These are phyloP conservation scores for Oasisia sp. DNA, from an alignment of 2,888 invertebrate species.

Conservation along the genomic window DNA sequence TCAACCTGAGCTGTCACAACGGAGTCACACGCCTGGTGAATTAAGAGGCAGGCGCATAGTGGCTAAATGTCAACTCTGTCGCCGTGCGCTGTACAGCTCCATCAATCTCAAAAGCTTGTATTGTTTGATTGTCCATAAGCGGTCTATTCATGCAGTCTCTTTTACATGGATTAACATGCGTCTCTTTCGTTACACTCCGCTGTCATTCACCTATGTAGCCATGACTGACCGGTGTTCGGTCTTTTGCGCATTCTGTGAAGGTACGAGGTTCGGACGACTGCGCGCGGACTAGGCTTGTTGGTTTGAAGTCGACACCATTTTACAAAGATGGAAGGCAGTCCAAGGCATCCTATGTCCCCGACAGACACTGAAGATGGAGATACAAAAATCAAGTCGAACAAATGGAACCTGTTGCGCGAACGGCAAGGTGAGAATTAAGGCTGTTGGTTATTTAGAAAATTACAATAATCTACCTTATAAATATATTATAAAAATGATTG, in stretches of 20 bases:
- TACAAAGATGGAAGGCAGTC: not conserved
- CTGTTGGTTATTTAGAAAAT: not conserved
- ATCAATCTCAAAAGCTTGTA: not conserved
- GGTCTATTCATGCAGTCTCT: conserved; percentile 3
- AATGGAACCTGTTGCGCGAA: not conserved
- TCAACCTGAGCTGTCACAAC: not conserved
- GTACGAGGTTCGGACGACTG: not conserved
- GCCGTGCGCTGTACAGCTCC: not conserved
- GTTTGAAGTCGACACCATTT: not conserved
- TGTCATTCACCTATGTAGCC: not conserved
- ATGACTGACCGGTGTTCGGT: not conserved
- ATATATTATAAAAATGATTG: not conserved
- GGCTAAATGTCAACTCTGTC: not conserved
- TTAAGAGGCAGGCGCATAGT: not conserved
- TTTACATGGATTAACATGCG: not conserved
- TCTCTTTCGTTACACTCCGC: not conserved
- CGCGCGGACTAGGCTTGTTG: not conserved
- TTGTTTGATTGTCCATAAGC: not conserved
- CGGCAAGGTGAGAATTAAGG: not conserved
- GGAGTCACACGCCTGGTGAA: not conserved
- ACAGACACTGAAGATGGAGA: not conserved
- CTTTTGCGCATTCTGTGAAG: not conserved
- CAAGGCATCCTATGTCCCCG: not conserved
- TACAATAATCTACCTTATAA: not conserved
- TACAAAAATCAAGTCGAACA: not conserved